Evolutionary conservation across 2,797 vertebrate species (phyloP).

Genomic region (Aplochiton taeniatus): DNA sequence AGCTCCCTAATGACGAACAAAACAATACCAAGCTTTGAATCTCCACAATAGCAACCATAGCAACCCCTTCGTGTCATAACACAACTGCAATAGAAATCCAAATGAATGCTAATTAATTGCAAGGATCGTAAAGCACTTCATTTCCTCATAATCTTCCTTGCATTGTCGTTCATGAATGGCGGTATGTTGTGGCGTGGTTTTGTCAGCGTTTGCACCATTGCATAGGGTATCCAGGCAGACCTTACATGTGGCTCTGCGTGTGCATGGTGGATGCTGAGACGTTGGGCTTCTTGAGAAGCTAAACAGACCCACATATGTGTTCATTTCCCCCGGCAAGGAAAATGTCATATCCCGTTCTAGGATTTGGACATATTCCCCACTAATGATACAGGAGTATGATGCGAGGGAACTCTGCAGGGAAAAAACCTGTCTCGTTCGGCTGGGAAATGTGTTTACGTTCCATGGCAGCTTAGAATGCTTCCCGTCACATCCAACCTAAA

Average conservation of each 20-base stretch:
- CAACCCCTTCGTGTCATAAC: constrained; percentile 51
- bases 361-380: constrained; percentile 51
- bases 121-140: neutral
- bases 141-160: constrained; percentile 45
- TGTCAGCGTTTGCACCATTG: too few species aligned
- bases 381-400: constrained; percentile 60
- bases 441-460: constrained; percentile 39
- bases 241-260: neutral
- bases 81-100: constrained; percentile 40
- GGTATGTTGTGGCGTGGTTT: too few species aligned
- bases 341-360: constrained; percentile 42
- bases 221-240: too few species aligned
- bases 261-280: constrained; percentile 50
- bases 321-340: constrained; percentile 48
- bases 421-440: constrained; percentile 40
- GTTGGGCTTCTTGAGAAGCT: constrained; percentile 41
- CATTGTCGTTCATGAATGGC: constrained; percentile 50
- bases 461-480: constrained; percentile 13
- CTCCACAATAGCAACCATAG: constrained; percentile 40
- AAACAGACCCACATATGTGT: constrained; percentile 52
- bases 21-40: constrained; percentile 30
- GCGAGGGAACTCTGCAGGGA: constrained; percentile 39
- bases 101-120: constrained; percentile 33
- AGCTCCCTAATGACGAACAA: constrained; percentile 29
- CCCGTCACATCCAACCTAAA: constrained; percentile 38